Evolutionary conservation across 2,888 invertebrate species (phyloP).

Genomic region (Aelia acuminata): DNA sequence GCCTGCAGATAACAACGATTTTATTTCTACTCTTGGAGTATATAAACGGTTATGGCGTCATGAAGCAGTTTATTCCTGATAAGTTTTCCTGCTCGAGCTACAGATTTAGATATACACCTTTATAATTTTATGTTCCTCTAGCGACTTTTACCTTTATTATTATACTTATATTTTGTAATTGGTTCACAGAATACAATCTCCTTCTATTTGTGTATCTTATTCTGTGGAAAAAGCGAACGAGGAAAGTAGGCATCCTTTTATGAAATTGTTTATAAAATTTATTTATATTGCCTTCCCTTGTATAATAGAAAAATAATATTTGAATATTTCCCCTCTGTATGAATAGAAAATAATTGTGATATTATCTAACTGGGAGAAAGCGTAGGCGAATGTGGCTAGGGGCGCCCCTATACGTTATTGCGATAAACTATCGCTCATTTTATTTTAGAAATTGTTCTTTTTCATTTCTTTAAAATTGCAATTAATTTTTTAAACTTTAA

Average conservation of each 20-base stretch:
- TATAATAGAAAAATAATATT: not conserved
- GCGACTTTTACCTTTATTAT: not conserved
- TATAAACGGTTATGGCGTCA: not conserved
- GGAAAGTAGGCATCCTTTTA: not conserved
- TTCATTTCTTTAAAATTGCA: not conserved
- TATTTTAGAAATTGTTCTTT: not conserved
- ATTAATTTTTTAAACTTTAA: not conserved
- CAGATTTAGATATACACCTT: slow-evolving; percentile 14
- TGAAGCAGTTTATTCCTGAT: not conserved
- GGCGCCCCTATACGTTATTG: slow-evolving; percentile 6
- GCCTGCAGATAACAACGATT: not conserved
- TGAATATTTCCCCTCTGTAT: not conserved
- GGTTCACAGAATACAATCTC: not conserved
- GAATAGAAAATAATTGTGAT: not conserved
- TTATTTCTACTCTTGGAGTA: not conserved
- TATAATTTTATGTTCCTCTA: not conserved
- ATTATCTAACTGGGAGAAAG: not conserved
- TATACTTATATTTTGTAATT: too few relatives aligned
- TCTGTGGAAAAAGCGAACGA: not conserved
- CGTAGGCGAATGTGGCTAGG: not conserved
- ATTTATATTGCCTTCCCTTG: too few relatives aligned
- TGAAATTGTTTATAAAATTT: too few relatives aligned
- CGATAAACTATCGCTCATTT: not conserved
- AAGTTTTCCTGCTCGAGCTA: not conserved
- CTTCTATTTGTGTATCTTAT: not conserved